Evolutionary conservation across 2,797 vertebrate genomes (phyloP).

Genomic region (Erithacus rubecula): DNA sequence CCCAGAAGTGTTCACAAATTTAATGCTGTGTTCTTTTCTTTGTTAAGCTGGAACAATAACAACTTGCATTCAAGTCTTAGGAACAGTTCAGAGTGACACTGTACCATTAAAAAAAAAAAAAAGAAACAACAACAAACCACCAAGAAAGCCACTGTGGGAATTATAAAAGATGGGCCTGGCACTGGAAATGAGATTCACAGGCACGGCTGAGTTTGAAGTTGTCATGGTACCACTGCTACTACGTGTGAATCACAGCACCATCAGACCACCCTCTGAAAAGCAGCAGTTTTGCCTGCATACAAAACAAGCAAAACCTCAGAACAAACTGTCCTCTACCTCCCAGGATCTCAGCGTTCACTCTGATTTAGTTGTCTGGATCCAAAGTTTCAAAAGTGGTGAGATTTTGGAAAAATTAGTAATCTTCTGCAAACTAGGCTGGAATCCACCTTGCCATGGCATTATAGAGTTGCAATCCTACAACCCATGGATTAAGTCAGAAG

Average conservation of each 20-base stretch:
- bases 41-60: background rate
- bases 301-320: background rate
- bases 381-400: background rate
- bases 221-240: conserved; percentile 40
- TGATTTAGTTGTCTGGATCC: background rate
- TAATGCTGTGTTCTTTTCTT: background rate
- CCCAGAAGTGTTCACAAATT: background rate
- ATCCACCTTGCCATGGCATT: background rate
- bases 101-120: background rate
- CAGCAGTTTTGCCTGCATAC: background rate
- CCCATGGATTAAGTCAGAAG: background rate
- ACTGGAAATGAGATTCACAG: background rate
- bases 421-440: background rate
- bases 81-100: background rate
- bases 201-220: background rate
- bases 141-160: background rate
- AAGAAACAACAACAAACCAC: background rate
- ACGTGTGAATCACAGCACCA: conserved; percentile 1
- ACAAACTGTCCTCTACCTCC: background rate
- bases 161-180: background rate
- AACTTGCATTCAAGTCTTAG: background rate
- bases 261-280: background rate
- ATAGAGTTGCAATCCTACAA: background rate
- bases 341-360: background rate
- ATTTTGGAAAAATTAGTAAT: background rate